Base-by-base conservation (phyloP, 2,888 invertebrate genomes). In the Apodemia duryi region DNA sequence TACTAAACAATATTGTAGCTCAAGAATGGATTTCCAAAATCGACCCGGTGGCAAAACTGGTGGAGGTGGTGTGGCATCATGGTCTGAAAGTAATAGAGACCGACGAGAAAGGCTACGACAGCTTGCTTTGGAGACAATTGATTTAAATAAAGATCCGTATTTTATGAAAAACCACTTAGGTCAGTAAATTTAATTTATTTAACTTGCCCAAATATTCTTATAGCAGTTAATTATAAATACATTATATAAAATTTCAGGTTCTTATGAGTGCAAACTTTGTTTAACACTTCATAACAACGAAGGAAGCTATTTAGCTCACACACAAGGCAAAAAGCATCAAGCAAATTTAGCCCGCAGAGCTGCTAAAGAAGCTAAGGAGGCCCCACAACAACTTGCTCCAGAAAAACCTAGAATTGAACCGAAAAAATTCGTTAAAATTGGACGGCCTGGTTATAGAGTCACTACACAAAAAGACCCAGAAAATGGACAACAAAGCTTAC, bases 151-250 rank as follows among this genome's bases (percentile, higher is more conserved):
- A 88, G 99, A 99, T 94, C 99, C 99, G 0, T 99, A 99, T 94
- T 99, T 99, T 94, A 99, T 99, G 99, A 98, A 99, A 94, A 99
- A 99, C 92, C 99, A 99, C 92, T 93, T 99, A 74, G 98, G 97
- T 93, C 85, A 66, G 81, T n/a, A n/a, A n/a, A n/a, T 79, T 43
- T 9, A 2, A 5, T 62, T 29, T n/a, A 21, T 63, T n/a, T 5
- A 10, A 41, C 1, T 2, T 46, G 6, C 13, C 1, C 13, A 4
- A 46, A 13, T 46, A 13, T 46, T 13, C 43, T 46, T 46, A 5
- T 21, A 21, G 46, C 43, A 10, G 43, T 43, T 2, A 11, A 0
- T 2, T 43, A 43, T 43, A 10, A 10, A 43, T 10, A 43, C 10
- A 43, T 43, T 3, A 10, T 10, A 5, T 46, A 46, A 28, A 9